Evolutionary conservation across 2,888 invertebrate genomes (phyloP), one percentile per base, ranked within the genome.

Genomic region (Flabesymbios commensalis): DNA sequence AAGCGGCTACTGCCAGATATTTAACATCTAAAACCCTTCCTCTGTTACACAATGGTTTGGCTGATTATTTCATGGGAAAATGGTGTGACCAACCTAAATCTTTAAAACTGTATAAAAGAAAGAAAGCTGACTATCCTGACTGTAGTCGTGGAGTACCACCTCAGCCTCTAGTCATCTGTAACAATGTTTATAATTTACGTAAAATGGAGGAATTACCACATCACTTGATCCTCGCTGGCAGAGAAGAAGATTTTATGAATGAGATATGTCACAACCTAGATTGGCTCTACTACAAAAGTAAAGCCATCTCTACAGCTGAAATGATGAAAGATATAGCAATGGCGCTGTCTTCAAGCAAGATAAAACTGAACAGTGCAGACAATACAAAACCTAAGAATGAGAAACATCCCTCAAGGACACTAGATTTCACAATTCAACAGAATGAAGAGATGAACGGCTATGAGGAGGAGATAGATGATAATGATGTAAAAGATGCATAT

Each of bases 61-160:
- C 71, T 5, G 74, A 76, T 26, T 78, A 75, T 54, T 78, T 77
- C 54, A 65, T 64, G 56, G 78, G 78, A 4, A 62, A 63, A 10
- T 78, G 76, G 77, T 61, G 65, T 52, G 60, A 68, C 2, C 63
- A 63, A 33, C 54, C 47, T 19, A 76, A 77, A 59, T 72, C 74
- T 2, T 55, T 77, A 26, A 69, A 72, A 28, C 64, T 78, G 42
- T 70, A 54, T 47, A 77, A 77, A 58, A 72, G 67, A 43, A 77
- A 75, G 64, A 74, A 67, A 56, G 76, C 70, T 1, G 63, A 57
- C 26, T 78, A 72, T 43, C 73, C 75, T 1, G 58, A 74, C 45
- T 64, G 70, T 2, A 59, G 41, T 14, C 63, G 77, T 55, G 67
- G 70, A 28, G 75, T 73, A 1, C 75, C 74, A 7, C 42, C 59